phyloP scores from a whole-genome alignment of 2,113 vertebrate species.

The Aspiorhynchus laticeps region DNA sequence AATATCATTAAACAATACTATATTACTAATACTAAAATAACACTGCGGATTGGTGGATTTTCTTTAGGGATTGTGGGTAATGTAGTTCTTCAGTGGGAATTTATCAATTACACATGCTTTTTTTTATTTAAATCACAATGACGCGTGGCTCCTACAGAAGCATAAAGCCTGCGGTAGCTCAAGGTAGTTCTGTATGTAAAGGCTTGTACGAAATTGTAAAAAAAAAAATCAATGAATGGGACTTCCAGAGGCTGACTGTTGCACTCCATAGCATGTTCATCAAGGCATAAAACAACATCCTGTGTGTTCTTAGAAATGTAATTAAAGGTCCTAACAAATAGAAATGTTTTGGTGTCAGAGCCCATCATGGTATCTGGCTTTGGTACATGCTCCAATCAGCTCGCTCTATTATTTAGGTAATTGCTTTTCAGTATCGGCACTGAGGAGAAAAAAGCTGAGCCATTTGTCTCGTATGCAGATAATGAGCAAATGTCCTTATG shows the following conservation, averaged over 20 bases:
- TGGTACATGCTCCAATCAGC: conserved; percentile 20
- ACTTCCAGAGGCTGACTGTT: neutral
- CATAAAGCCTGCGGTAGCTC: neutral
- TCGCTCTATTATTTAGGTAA: conserved; percentile 41
- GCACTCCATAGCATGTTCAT: neutral
- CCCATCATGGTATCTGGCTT: neutral
- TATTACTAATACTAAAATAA: neutral
- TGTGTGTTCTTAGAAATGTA: neutral
- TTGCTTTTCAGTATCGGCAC: conserved; percentile 42
- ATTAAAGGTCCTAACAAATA: neutral
- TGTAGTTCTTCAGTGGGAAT: neutral
- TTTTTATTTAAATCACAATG: neutral
- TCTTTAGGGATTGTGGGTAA: neutral
- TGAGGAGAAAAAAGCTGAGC: conserved; percentile 7
- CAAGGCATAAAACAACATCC: neutral
- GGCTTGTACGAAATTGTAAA: neutral
- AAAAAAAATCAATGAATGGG: neutral
- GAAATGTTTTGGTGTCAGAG: neutral
- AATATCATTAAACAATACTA: neutral
- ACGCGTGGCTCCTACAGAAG: neutral
- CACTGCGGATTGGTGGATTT: neutral
- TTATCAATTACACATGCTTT: neutral
- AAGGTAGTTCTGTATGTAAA: neutral
- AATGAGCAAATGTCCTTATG: conserved; percentile 54
- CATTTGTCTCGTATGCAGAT: conserved; percentile 27